Base-by-base conservation (phyloP, 2,797 vertebrate genomes). In the Chromobotia macracanthus region DNA sequence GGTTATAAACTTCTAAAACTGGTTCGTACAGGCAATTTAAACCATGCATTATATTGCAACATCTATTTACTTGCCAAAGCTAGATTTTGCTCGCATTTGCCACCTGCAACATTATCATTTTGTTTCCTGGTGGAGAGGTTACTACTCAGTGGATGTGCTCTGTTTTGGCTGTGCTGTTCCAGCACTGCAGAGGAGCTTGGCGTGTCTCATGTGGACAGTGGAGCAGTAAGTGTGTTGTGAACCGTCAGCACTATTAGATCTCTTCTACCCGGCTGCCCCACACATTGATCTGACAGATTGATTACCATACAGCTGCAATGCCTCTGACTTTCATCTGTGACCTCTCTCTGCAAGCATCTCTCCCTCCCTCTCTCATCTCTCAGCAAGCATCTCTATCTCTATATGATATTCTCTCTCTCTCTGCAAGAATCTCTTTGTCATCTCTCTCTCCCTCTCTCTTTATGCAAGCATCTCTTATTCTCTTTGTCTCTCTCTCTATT, bases 251-350 rank as follows among this genome's bases (percentile, higher is more conserved):
- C 79, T 63, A 68, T 44, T 15, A 51, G 38, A 48, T 68, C 66
- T 44, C 41, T 64, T 77, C 41, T 60, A 55, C 19, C 50, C n/a
- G 19, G 41, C 80, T 79, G 83, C 61, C 72, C 64, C 28, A 79
- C 83, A 80, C 84, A 90, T 87, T 83, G 89, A 89, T 91, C 86
- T 75, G 67, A 77, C 87, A 87, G 86, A 91, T 90, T 84, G 88
- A 91, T 89, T 87, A 87, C 87, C 84, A 85, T 86, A 87, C 83
- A 87, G 76, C 88, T 84, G 90, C 91, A 89, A 87, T 82, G 86
- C 83, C 88, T 85, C 87, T 90, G 91, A 90, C 90, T 90, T 91
- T 90, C 89, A 90, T 79, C 87, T 74, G 61, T 82, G 65, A 66
- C 80, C 82, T 82, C 75, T 68, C 60, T 69, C 55, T 60, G 31